Conservation (phyloP, 2,113 vertebrate genomes). For the Scartelaos histophorus region DNA sequence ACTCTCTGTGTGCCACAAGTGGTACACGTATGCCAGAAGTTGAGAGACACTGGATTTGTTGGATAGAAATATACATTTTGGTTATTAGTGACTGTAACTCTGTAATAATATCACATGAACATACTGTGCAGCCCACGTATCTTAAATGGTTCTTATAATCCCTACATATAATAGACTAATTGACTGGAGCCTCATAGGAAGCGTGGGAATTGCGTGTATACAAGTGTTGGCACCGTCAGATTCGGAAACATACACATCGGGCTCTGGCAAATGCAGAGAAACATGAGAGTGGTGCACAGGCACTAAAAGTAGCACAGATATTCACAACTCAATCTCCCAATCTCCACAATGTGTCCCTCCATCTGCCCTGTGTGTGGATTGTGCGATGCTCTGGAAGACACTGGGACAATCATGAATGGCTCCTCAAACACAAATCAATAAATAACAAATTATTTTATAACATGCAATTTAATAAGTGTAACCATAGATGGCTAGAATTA, state of each 20-base stretch:
- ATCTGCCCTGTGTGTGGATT: slow-evolving; percentile 33
- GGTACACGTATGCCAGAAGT: too few relatives aligned
- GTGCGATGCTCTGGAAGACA: slow-evolving; percentile 22
- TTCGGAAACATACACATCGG: slow-evolving; percentile 58
- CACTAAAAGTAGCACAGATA: slow-evolving; percentile 76
- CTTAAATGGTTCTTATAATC: not conserved
- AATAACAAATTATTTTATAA: not conserved
- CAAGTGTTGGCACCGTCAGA: slow-evolving; percentile 58
- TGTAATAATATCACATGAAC: not conserved
- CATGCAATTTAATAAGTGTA: not conserved
- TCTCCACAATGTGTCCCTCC: slow-evolving; percentile 52
- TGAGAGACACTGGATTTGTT: too few relatives aligned
- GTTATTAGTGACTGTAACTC: not conserved
- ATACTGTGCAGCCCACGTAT: not conserved
- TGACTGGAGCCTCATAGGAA: slow-evolving; percentile 33
- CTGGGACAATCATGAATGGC: not conserved
- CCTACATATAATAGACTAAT: slow-evolving; percentile 24
- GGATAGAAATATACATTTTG: not conserved
- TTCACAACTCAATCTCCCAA: slow-evolving; percentile 69
- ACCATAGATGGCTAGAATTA: not conserved
- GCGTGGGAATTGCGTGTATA: slow-evolving; percentile 66
- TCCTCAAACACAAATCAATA: slow-evolving; percentile 1
- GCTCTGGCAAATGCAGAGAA: slow-evolving; percentile 66
- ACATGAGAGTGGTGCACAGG: slow-evolving; percentile 66
- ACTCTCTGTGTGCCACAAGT: too few relatives aligned